phyloP scores from a whole-genome alignment of 1,140 invertebrate species.

The Platorchestia sp. region DNA sequence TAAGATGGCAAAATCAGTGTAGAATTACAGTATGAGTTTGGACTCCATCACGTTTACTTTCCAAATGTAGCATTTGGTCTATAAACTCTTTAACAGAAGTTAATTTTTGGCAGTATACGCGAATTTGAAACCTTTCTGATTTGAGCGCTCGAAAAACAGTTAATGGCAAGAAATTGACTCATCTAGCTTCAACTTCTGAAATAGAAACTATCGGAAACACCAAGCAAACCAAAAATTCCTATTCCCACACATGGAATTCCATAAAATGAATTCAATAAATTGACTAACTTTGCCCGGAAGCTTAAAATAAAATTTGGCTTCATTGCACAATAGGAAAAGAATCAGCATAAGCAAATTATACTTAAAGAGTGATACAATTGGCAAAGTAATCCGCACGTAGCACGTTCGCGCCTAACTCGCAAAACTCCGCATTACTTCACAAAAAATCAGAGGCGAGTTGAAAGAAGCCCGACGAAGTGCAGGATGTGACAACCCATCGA shows the following conservation, averaged over 20 bases:
- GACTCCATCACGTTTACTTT: background rate
- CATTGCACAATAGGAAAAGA: background rate
- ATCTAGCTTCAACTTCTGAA: background rate
- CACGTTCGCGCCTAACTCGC: background rate
- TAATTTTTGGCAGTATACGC: too few species aligned
- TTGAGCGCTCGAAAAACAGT: background rate
- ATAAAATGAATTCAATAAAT: background rate
- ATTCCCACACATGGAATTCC: background rate
- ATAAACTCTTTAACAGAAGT: background rate
- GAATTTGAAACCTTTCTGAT: background rate
- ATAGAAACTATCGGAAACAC: background rate
- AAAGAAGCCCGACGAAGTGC: background rate
- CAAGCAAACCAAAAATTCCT: background rate
- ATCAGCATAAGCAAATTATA: background rate
- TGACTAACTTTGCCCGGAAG: background rate
- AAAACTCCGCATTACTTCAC: background rate
- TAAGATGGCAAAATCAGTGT: background rate
- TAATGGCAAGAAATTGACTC: background rate
- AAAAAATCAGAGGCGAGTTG: background rate
- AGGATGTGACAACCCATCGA: background rate
- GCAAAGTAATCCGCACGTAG: background rate
- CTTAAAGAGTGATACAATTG: background rate
- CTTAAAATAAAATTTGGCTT: background rate
- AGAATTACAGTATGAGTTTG: background rate
- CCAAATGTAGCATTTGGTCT: background rate